These are phyloP conservation scores for Albula glossodonta DNA, from an alignment of 2,113 vertebrate species.

Conservation along the genomic window DNA sequence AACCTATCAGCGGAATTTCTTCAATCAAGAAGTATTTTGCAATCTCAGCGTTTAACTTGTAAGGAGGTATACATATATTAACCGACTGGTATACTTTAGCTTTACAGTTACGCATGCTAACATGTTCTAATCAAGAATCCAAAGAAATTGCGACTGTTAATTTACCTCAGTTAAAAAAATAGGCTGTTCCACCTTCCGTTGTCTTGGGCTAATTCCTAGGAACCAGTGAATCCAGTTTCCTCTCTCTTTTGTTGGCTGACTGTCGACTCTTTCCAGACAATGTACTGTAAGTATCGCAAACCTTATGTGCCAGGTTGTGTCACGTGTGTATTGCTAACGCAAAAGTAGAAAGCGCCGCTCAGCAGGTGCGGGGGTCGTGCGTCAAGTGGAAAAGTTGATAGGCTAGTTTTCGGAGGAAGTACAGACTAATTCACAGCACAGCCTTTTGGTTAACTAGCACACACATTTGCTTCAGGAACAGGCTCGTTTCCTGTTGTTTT, in stretches of 20 bases:
- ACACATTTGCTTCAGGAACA: neutral
- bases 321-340: slow-evolving; percentile 2
- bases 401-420: slow-evolving; percentile 1
- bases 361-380: neutral
- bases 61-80: no score
- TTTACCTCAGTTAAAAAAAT: neutral
- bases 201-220: neutral
- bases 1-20: no score
- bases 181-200: neutral
- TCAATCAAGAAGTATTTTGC: no score
- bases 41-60: no score
- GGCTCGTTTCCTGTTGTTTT: neutral
- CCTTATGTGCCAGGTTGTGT: neutral
- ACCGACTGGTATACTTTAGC: no score
- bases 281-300: neutral
- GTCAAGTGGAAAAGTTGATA: slow-evolving; percentile 6
- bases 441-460: neutral
- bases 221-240: neutral
- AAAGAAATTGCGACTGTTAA: no score
- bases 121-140: no score
- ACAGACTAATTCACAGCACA: neutral
- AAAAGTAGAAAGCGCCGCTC: neutral
- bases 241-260: neutral
- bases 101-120: no score
- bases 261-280: neutral